These are phyloP conservation scores for Falcunculus frontatus DNA, from an alignment of 2,113 vertebrate species.

Conservation along the genomic window DNA sequence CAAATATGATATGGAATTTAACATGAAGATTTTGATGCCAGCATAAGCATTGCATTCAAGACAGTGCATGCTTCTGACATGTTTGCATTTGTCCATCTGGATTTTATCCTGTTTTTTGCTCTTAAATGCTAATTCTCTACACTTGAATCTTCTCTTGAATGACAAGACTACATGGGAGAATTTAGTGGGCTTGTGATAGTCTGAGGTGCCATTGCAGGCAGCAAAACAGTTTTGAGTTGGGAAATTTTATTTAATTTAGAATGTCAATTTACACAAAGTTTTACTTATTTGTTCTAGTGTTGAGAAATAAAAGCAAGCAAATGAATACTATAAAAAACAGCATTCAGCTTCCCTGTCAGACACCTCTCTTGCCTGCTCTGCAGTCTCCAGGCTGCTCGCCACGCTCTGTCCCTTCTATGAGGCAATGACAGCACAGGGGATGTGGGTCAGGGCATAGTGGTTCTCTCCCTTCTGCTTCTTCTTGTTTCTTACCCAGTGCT, in stretches of 20 bases:
- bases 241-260: background rate
- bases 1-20: background rate
- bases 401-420: accelerated
- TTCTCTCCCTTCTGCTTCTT: background rate
- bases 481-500: background rate
- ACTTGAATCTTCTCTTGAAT: background rate
- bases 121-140: background rate
- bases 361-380: background rate
- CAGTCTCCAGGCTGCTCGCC: accelerated
- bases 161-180: background rate
- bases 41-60: background rate
- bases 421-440: background rate
- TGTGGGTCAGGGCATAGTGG: background rate
- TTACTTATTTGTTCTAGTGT: background rate
- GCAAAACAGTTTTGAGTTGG: background rate
- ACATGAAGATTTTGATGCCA: background rate
- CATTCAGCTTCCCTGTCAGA: background rate
- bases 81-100: background rate
- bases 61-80: background rate
- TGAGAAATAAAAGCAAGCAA: background rate
- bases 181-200: background rate
- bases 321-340: background rate
- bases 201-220: background rate
- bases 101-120: background rate
- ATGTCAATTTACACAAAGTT: background rate